These are phyloP conservation scores for Lapara coniferarum DNA, from an alignment of 2,888 invertebrate genomes.

Conservation along the genomic window DNA sequence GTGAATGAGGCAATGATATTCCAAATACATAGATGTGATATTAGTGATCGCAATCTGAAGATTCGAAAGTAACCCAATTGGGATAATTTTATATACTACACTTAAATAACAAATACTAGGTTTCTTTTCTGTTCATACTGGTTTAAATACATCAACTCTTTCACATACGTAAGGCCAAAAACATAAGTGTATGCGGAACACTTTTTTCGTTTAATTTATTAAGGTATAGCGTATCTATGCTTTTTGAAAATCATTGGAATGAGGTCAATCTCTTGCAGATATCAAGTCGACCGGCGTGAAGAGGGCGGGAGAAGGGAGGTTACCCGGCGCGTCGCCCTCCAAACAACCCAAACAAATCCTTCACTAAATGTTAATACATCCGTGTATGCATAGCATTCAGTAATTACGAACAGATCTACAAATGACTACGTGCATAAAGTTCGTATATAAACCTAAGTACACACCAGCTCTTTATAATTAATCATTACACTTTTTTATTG, in stretches of 20 bases:
- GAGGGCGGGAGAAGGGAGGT: slow-evolving; percentile 70
- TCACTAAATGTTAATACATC: slow-evolving; percentile 57
- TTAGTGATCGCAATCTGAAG: too few relatives aligned
- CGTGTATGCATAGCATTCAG: slow-evolving; percentile 2
- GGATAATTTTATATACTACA: too few relatives aligned
- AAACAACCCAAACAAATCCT: slow-evolving; percentile 77
- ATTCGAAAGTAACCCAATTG: too few relatives aligned
- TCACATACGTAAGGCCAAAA: too few relatives aligned
- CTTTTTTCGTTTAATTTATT: too few relatives aligned
- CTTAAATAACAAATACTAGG: too few relatives aligned
- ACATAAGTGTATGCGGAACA: too few relatives aligned
- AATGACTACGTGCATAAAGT: slow-evolving; percentile 21
- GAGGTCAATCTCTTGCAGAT: slow-evolving; percentile 52
- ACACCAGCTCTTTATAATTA: slow-evolving; percentile 8
- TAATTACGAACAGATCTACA: slow-evolving; percentile 25
- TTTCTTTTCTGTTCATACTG: too few relatives aligned
- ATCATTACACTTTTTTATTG: slow-evolving; percentile 18
- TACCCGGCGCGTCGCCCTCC: slow-evolving; percentile 78
- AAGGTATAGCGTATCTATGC: too few relatives aligned
- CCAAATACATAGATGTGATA: too few relatives aligned
- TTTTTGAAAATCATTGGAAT: too few relatives aligned
- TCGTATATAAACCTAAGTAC: slow-evolving; percentile 11
- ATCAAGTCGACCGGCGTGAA: slow-evolving; percentile 76
- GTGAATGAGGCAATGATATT: slow-evolving; percentile 30
- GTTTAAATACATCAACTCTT: too few relatives aligned